Evolutionary conservation across 2,888 invertebrate genomes (phyloP).

Genomic region (Liopterus haemorrhoidalis): DNA sequence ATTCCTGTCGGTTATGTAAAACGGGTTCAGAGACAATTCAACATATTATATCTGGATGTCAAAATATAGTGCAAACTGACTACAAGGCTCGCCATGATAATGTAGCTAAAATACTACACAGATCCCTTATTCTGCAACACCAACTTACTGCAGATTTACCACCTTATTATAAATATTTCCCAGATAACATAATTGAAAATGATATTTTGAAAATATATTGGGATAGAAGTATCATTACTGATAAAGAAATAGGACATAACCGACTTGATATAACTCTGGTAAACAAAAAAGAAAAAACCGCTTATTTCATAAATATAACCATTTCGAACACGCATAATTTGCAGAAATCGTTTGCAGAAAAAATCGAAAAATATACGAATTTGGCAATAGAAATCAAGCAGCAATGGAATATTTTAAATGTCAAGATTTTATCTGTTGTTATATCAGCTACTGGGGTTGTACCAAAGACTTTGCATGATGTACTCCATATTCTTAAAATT

Average conservation of each 20-base stretch:
- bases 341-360: background rate
- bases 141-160: too few relatives aligned
- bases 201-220: constrained; percentile 3
- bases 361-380: constrained; percentile 1
- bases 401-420: too few relatives aligned
- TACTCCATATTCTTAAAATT: too few relatives aligned
- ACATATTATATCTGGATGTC: too few relatives aligned
- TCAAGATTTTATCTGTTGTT: background rate
- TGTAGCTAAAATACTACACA: too few relatives aligned
- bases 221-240: constrained; percentile 2
- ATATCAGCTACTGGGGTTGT: background rate
- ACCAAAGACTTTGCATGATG: background rate
- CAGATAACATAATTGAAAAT: constrained; percentile 1
- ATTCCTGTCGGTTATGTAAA: too few relatives aligned
- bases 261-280: constrained; percentile 2
- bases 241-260: background rate
- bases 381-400: background rate
- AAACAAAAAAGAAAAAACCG: background rate
- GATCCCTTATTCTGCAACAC: too few relatives aligned
- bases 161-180: too few relatives aligned
- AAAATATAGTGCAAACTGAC: too few relatives aligned
- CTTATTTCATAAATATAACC: constrained; percentile 2
- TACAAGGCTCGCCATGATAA: too few relatives aligned
- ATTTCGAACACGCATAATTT: background rate
- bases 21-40: too few relatives aligned